phyloP scores from a whole-genome alignment of 2,113 vertebrate genomes.

The Lathamus discolor region DNA sequence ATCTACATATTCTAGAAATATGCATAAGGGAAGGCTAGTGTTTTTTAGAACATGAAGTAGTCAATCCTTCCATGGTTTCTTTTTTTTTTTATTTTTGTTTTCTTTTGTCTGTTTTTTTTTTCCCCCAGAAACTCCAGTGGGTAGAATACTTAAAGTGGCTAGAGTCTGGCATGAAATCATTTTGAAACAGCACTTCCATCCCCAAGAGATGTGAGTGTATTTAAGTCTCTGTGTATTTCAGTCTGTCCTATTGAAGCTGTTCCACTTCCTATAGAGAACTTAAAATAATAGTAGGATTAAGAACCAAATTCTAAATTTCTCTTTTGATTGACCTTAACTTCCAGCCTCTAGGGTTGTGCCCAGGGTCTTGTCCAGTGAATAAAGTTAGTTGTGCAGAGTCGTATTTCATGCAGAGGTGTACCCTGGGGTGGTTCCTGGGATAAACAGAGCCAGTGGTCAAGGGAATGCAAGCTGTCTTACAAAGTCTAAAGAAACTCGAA shows the following conservation, averaged over 20 bases:
- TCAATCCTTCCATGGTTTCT: not conserved
- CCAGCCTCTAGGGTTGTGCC: not conserved
- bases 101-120: too few species aligned
- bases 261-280: not conserved
- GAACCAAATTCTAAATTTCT: not conserved
- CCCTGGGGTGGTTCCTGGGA: not conserved
- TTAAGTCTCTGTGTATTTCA: not conserved
- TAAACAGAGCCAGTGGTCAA: not conserved
- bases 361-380: not conserved
- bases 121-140: rapidly evolving
- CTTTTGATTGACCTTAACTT: not conserved
- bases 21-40: not conserved
- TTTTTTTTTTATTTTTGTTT: not conserved
- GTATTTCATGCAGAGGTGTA: not conserved
- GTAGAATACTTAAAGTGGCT: not conserved
- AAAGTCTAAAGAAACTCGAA: not conserved
- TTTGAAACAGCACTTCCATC: not conserved
- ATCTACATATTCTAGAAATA: not conserved
- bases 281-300: not conserved
- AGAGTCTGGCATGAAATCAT: not conserved
- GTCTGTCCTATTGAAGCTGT: not conserved
- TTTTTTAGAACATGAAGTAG: not conserved
- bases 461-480: not conserved
- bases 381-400: not conserved
- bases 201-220: not conserved